Conservation (phyloP, 2,113 vertebrate species). For the Prunella himalayana region DNA sequence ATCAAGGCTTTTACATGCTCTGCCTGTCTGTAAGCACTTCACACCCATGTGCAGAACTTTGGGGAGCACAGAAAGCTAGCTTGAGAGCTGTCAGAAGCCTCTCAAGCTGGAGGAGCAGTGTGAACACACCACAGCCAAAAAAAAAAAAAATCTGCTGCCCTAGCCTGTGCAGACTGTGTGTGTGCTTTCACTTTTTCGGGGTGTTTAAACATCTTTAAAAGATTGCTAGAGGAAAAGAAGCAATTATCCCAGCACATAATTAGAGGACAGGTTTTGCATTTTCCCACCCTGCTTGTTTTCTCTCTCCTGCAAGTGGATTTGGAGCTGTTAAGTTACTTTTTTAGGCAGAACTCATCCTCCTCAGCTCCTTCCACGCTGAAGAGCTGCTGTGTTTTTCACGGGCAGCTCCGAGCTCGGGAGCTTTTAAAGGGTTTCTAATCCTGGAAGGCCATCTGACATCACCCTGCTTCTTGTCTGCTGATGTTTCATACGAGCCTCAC, state of each 20-base stretch:
- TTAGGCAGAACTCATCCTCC: background rate
- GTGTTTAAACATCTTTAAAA: background rate
- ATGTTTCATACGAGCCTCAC: conserved; percentile 85
- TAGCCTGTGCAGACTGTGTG: background rate
- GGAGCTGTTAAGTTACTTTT: background rate
- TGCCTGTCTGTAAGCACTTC: background rate
- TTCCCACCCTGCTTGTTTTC: background rate
- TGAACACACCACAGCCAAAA: background rate
- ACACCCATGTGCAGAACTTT: background rate
- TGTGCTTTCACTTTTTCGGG: background rate
- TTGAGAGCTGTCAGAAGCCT: background rate
- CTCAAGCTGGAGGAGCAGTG: background rate
- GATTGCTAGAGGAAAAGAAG: background rate
- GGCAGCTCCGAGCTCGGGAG: conserved; percentile 48
- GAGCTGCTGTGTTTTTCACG: background rate
- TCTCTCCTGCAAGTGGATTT: background rate
- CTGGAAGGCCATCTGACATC: conserved; percentile 90
- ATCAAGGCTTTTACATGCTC: background rate
- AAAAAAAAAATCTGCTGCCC: background rate
- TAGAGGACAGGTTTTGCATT: background rate
- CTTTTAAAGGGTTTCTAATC: conserved; percentile 99
- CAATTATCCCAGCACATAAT: background rate
- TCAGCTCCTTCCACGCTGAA: conserved; percentile 42
- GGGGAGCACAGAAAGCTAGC: background rate
- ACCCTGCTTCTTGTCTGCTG: conserved; percentile 82